phyloP scores from a whole-genome alignment of 2,888 invertebrate species.

The Camptogramma bilineatum region DNA sequence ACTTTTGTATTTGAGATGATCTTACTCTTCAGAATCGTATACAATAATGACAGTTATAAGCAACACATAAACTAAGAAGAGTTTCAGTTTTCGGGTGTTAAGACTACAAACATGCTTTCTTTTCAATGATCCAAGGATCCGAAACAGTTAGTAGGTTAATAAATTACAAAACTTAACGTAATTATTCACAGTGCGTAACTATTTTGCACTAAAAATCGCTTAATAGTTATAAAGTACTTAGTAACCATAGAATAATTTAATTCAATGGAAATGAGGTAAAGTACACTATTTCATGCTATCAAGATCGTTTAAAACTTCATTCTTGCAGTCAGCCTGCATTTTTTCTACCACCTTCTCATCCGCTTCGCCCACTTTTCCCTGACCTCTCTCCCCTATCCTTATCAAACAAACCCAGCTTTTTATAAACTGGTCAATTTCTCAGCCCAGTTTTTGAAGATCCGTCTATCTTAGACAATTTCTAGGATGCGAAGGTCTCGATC shows the following conservation, averaged over 20 bases:
- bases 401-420: not conserved
- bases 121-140: too few relatives aligned
- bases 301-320: constrained; percentile 6
- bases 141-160: too few relatives aligned
- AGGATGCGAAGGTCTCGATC: constrained; percentile 14
- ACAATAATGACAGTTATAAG: too few relatives aligned
- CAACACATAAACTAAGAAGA: too few relatives aligned
- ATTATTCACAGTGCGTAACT: not conserved
- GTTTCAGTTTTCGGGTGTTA: too few relatives aligned
- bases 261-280: constrained; percentile 1
- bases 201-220: not conserved
- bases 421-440: not conserved
- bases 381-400: constrained; percentile 5
- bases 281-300: not conserved
- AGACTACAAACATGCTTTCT: too few relatives aligned
- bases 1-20: too few relatives aligned
- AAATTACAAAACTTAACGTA: too few relatives aligned
- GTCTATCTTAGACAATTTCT: not conserved
- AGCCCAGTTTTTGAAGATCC: constrained; percentile 11
- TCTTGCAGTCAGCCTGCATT: constrained; percentile 9
- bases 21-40: too few relatives aligned
- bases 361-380: constrained; percentile 6
- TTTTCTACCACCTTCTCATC: constrained; percentile 17
- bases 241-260: not conserved
- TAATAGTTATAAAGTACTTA: not conserved